Conservation (phyloP, 2,797 vertebrate genomes). For the Sebastes baramenuke region DNA sequence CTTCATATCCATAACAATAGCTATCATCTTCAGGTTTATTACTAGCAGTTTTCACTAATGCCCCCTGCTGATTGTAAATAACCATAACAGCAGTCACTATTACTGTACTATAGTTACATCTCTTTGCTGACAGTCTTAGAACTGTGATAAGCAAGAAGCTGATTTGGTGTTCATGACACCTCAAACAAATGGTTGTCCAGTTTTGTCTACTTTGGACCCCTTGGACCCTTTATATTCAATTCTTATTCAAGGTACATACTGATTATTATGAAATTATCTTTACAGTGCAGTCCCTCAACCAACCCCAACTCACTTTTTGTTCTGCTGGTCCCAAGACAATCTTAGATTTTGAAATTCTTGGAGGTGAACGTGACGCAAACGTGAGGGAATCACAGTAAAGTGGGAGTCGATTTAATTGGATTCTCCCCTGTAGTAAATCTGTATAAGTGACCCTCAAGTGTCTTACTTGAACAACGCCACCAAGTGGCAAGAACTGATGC, state of each 20-base stretch:
- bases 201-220: background rate
- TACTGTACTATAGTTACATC: background rate
- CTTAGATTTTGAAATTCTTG: slow-evolving; percentile 6
- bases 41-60: slow-evolving; percentile 16
- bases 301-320: background rate
- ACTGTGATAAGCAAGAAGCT: background rate
- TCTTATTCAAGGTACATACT: background rate
- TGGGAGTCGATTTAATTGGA: slow-evolving; percentile 53
- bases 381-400: slow-evolving; percentile 15
- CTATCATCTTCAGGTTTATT: background rate
- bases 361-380: slow-evolving; percentile 7
- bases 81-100: background rate
- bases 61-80: slow-evolving; percentile 48
- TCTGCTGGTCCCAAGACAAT: background rate
- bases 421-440: slow-evolving; percentile 50
- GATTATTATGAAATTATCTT: background rate
- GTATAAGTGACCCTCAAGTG: slow-evolving; percentile 5
- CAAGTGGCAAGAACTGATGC: slow-evolving; percentile 27
- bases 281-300: background rate
- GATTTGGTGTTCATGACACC: background rate
- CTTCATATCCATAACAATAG: background rate
- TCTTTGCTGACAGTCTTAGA: background rate
- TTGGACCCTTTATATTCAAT: background rate
- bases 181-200: background rate
- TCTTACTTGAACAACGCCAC: slow-evolving; percentile 35